Base-by-base conservation (phyloP, 2,888 invertebrate species). In the Cerceris ruficornis region DNA sequence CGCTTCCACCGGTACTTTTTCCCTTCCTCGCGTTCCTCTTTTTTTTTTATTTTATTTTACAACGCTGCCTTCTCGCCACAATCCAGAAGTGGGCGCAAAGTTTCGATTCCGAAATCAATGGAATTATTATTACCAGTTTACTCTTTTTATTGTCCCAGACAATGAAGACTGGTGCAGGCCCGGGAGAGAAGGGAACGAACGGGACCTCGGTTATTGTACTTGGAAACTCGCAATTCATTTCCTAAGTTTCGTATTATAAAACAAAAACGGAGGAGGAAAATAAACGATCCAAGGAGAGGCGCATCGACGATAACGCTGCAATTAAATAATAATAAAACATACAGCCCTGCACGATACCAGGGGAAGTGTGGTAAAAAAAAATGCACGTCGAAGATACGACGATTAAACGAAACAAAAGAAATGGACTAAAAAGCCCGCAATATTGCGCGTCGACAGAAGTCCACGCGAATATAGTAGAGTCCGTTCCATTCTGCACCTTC, bases 401-500 rank as follows among this genome's bases (percentile, higher is more conserved):
- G 76, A 68, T 78, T 78, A 68, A 76, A 76, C 76, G 77, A 69
- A 67, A 69, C 65, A 71, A 60, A 68, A 75, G 59, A 67, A 77
- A 75, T 77, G 70, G 69, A 70, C 67, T 69, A 69, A 75, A 67
- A 78, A 65, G 62, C 62, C 58, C 57, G 70, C 69, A 69, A 70
- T 80, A 80, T 74, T 74, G 55, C 69, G 80, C 55, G 64, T 69
- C 66, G 59, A 41, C 61, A 66, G 62, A 58, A 67, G 62, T 49
- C 60, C 58, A 60, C 58, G 69, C 73, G 41, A 69, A 65, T 62
- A 65, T 68, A 28, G 28, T 28, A 77, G 73, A 82, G 69, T 50
- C 65, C 70, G 78, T 88, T 88, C 88, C 86, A 87, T 88, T 85
- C 86, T 86, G 84, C 86, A 86, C 88, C 88, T 87, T 89, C 89